Percentiles rank a stretch among this genome's conserved stretches.
Conservation (phyloP, 2,888 invertebrate genomes). For the Microctonus aethiopoides region DNA sequence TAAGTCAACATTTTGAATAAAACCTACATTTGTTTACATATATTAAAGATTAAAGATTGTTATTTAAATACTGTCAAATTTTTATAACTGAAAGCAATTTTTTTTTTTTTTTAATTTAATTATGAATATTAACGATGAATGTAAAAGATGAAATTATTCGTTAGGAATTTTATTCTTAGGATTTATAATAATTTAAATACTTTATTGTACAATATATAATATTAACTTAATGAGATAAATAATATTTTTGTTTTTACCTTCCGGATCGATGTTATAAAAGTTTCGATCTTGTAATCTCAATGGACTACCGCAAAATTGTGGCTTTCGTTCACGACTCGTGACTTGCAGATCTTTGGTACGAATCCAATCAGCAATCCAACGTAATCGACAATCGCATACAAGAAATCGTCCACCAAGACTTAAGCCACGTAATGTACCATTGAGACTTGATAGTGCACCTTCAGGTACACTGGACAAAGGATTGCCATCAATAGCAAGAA, state of each 20-base stretch:
- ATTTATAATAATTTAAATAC: too few relatives aligned
- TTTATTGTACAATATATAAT: too few relatives aligned
- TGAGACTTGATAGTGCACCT: conserved; percentile 81
- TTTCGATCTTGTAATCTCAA: conserved; percentile 82
- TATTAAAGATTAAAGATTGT: too few relatives aligned
- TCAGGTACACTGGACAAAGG: conserved; percentile 86
- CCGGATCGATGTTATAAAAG: conserved; percentile 87
- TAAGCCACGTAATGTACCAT: conserved; percentile 84
- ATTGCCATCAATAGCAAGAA: conserved; percentile 91
- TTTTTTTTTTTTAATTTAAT: too few relatives aligned
- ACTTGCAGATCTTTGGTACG: conserved; percentile 88
- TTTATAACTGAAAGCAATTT: too few relatives aligned
- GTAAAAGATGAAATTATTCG: too few relatives aligned
- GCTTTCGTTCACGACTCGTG: conserved; percentile 90
- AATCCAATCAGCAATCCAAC: conserved; percentile 94
- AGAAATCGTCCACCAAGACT: conserved; percentile 90
- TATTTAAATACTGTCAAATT: too few relatives aligned
- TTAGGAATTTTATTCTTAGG: too few relatives aligned
- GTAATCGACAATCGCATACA: conserved; percentile 87
- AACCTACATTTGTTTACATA: too few relatives aligned
- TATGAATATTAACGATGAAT: too few relatives aligned
- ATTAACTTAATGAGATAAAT: neutral
- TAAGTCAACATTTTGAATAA: too few relatives aligned
- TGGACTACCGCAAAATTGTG: conserved; percentile 92
- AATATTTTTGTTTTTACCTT: conserved; percentile 67